These are phyloP conservation scores for Tautogolabrus adspersus DNA, from an alignment of 2,113 vertebrate species.

Conservation along the genomic window DNA sequence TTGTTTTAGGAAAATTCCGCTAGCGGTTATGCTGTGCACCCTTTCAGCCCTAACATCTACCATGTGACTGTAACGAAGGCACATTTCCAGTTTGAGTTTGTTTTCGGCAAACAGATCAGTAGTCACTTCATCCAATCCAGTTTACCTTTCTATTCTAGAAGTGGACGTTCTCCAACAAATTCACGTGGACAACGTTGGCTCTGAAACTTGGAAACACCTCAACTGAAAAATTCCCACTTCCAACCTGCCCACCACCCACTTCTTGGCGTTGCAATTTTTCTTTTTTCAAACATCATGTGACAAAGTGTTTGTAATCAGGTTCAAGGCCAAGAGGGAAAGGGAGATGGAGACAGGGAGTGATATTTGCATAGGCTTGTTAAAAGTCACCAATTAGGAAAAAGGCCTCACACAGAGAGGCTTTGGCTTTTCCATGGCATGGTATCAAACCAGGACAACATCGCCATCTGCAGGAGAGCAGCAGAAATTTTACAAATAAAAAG, in stretches of 20 bases:
- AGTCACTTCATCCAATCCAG: slow-evolving; percentile 78
- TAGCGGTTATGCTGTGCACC: slow-evolving; percentile 58
- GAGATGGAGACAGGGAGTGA: slow-evolving; percentile 49
- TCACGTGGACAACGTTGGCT: slow-evolving; percentile 4
- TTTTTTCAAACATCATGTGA: slow-evolving; percentile 43
- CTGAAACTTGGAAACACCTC: slow-evolving; percentile 37
- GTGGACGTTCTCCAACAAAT: slow-evolving; percentile 42
- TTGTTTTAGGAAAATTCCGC: slow-evolving; percentile 83
- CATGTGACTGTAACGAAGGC: slow-evolving; percentile 71
- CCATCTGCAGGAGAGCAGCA: slow-evolving; percentile 81
- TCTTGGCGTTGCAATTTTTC: neutral
- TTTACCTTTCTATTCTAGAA: slow-evolving; percentile 61
- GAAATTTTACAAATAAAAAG: neutral
- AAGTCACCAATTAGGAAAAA: slow-evolving; percentile 72
- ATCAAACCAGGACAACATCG: slow-evolving; percentile 72
- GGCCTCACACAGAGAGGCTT: slow-evolving; percentile 55
- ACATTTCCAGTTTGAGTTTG: slow-evolving; percentile 78
- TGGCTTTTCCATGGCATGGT: neutral
- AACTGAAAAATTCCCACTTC: slow-evolving; percentile 18
- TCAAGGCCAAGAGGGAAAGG: slow-evolving; percentile 32
- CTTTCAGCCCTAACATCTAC: slow-evolving; percentile 72
- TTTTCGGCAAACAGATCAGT: slow-evolving; percentile 79
- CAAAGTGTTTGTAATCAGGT: slow-evolving; percentile 55
- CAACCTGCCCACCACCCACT: slow-evolving; percentile 5
- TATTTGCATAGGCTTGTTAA: slow-evolving; percentile 69